Conservation (phyloP, 2,797 vertebrate genomes). For the Chelon auratus region DNA sequence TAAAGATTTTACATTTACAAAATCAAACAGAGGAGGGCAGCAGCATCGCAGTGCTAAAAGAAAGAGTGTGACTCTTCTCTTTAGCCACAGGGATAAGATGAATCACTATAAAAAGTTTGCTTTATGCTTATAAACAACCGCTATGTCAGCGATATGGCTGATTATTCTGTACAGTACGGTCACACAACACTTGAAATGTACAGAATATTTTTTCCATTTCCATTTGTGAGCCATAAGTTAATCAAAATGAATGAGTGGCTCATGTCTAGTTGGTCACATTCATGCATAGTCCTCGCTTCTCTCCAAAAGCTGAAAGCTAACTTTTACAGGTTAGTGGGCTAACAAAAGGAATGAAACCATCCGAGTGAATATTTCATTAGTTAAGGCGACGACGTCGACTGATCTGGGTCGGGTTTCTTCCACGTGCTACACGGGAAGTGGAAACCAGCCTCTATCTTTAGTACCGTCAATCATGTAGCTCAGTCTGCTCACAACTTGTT, state of each 20-base stretch:
- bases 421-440: conserved; percentile 16
- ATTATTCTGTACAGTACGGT: not conserved
- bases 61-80: not conserved
- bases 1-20: not conserved
- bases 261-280: not conserved
- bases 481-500: not conserved
- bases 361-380: conserved; percentile 65
- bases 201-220: not conserved
- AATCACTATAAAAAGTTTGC: not conserved
- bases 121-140: not conserved
- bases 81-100: not conserved
- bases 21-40: conserved; percentile 63
- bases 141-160: not conserved
- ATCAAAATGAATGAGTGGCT: not conserved
- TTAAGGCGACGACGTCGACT: conserved; percentile 28
- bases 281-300: not conserved
- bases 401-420: conserved; percentile 46
- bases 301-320: conserved; percentile 14
- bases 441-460: conserved; percentile 11
- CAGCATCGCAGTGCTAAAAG: conserved; percentile 19
- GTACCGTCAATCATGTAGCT: not conserved
- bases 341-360: conserved; percentile 42
- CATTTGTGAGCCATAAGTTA: not conserved
- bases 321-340: conserved; percentile 47
- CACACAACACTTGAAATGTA: not conserved